A percentile compares a stretch with the other conserved stretches of the same genome.
phyloP scores from a whole-genome alignment of 2,888 invertebrate genomes.

The Ferrisia virgata region DNA sequence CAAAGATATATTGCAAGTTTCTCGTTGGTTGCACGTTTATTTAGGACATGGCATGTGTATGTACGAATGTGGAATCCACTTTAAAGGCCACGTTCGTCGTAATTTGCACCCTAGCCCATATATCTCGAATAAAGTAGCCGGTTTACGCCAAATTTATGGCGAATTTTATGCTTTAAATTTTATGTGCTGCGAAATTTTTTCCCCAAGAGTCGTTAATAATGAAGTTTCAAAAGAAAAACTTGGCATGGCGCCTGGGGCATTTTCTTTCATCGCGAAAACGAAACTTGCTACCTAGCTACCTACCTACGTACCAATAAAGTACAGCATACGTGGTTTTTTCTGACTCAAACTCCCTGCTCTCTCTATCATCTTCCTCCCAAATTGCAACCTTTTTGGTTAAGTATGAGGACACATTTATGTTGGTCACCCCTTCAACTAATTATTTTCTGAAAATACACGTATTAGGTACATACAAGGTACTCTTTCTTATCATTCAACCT shows the following conservation, averaged over 20 bases:
- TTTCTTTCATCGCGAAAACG: neutral
- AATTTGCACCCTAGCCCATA: neutral
- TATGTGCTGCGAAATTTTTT: neutral
- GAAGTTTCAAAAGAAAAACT: neutral
- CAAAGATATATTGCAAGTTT: neutral
- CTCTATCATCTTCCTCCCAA: no score
- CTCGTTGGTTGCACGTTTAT: neutral
- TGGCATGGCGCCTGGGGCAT: conserved; percentile 9
- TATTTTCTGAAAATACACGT: no score
- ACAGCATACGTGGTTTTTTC: no score
- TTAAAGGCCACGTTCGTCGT: neutral
- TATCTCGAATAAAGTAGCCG: neutral
- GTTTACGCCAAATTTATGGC: neutral
- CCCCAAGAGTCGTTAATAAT: conserved; percentile 8
- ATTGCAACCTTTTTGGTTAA: no score
- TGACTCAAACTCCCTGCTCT: no score
- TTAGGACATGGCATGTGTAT: neutral
- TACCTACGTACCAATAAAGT: no score
- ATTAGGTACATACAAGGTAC: no score
- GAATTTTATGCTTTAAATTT: neutral
- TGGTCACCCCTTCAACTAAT: no score
- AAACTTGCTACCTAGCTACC: no score
- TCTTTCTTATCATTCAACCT: no score
- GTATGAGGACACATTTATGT: no score
- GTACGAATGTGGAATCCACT: neutral